These are phyloP conservation scores for Ceratina australensis DNA, from an alignment of 1,140 invertebrate species.

Conservation along the genomic window DNA sequence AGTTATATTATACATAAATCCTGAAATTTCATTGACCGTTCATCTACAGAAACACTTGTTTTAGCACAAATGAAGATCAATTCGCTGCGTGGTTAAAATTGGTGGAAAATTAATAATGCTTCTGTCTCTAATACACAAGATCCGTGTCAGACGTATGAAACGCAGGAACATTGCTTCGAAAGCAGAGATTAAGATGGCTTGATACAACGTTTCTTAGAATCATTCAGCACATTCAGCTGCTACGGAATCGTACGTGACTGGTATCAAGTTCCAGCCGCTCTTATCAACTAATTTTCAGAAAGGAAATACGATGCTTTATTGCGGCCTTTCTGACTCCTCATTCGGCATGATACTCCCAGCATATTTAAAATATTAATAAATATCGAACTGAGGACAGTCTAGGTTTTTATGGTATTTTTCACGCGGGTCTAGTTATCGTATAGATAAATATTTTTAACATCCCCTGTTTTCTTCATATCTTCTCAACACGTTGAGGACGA, in stretches of 20 bases:
- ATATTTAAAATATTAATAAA: no score
- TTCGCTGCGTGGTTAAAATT: not conserved
- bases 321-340: not conserved
- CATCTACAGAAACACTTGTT: no score
- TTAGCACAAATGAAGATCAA: not conserved
- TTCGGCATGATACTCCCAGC: not conserved
- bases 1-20: no score
- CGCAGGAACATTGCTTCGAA: not conserved
- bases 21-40: not conserved
- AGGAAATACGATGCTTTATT: conserved; percentile 22
- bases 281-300: conserved; percentile 52
- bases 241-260: conserved; percentile 53
- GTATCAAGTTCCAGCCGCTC: conserved; percentile 48
- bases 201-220: conserved; percentile 61
- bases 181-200: conserved; percentile 24
- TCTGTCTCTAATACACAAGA: not conserved
- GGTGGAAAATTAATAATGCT: not conserved
- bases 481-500: no score
- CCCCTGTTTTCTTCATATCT: no score
- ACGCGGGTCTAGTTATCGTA: no score
- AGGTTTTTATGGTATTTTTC: no score
- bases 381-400: no score
- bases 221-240: conserved; percentile 36
- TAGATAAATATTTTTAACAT: no score
- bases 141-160: conserved; percentile 5